Percentiles rank a stretch among this genome's conserved stretches.
Conservation (phyloP, 2,888 invertebrate genomes). For the Luperina nickerlii region DNA sequence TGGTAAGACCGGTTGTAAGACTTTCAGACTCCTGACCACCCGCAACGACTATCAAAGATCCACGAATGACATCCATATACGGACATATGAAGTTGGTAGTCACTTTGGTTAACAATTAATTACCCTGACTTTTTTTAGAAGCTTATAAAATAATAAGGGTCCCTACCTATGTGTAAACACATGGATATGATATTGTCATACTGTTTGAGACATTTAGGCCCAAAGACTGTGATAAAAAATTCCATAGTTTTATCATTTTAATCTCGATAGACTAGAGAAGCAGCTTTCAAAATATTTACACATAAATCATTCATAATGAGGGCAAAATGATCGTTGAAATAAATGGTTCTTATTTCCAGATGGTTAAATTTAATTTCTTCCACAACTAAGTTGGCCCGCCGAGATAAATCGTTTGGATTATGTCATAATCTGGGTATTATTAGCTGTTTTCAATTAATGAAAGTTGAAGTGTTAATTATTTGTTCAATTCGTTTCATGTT, state of each 20-base stretch:
- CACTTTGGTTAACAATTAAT: no score
- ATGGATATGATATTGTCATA: no score
- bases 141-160: no score
- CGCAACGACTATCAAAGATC: no score
- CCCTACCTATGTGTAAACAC: no score
- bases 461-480: background rate
- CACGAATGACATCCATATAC: no score
- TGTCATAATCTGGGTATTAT: background rate
- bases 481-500: background rate
- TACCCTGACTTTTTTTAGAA: no score
- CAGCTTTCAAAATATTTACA: background rate
- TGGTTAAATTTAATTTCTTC: conserved; percentile 6
- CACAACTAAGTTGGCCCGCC: background rate
- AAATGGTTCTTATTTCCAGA: background rate
- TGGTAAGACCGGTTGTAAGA: no score
- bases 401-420: background rate
- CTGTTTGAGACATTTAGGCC: background rate
- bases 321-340: background rate
- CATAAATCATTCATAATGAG: background rate
- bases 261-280: background rate
- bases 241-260: background rate
- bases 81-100: no score
- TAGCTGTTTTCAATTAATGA: background rate
- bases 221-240: background rate
- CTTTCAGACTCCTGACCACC: no score